These are phyloP conservation scores for Cyanoramphus novaezelandiae DNA, from an alignment of 2,113 vertebrate genomes.

Conservation along the genomic window DNA sequence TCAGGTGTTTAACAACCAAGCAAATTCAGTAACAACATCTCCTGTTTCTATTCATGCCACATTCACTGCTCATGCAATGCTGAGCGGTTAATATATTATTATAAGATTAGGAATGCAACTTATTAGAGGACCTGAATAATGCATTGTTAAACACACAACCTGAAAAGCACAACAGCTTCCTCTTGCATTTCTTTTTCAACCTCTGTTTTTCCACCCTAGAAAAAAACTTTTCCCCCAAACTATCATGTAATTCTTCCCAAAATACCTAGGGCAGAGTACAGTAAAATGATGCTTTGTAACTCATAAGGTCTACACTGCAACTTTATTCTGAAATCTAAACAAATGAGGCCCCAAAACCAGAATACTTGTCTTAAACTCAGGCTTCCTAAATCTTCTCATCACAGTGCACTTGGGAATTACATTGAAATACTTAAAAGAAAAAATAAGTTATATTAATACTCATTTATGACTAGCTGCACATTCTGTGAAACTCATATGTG, in stretches of 20 bases:
- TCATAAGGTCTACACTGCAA: not conserved
- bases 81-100: not conserved
- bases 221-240: not conserved
- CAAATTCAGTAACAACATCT: not conserved
- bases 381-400: not conserved
- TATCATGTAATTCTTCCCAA: not conserved
- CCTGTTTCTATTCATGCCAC: not conserved
- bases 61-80: not conserved
- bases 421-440: not conserved
- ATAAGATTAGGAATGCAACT: not conserved
- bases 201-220: not conserved
- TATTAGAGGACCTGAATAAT: not conserved
- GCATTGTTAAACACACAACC: too few relatives aligned
- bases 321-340: not conserved
- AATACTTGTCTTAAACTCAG: not conserved
- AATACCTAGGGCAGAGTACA: not conserved
- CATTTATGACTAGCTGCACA: not conserved
- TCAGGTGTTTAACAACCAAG: not conserved
- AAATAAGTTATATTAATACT: not conserved
- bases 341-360: not conserved
- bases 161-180: not conserved
- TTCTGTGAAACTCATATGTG: not conserved
- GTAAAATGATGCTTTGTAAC: not conserved
- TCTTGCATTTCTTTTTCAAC: not conserved
- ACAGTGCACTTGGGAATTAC: not conserved